Conservation (phyloP, 2,888 invertebrate species). For the Agrilus biguttatus region DNA sequence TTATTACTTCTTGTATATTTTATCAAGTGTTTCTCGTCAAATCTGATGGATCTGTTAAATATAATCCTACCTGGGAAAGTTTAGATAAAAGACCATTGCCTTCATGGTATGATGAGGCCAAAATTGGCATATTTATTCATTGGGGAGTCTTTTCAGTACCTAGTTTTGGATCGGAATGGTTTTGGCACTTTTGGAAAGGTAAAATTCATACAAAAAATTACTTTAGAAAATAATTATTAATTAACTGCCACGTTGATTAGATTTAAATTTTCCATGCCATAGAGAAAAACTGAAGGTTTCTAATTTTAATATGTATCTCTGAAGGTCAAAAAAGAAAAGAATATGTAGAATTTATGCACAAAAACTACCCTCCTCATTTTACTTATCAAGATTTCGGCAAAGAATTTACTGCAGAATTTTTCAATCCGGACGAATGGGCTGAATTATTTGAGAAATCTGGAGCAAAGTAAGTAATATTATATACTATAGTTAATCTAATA, state of each 20-base stretch:
- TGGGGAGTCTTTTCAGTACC: slow-evolving; percentile 92
- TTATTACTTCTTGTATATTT: no score
- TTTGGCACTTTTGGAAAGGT: slow-evolving; percentile 70
- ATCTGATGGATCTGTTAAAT: slow-evolving; percentile 35
- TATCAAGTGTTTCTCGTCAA: not conserved
- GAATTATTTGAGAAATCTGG: slow-evolving; percentile 64
- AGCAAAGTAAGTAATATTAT: slow-evolving; percentile 47
- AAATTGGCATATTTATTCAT: slow-evolving; percentile 85
- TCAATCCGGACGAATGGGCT: slow-evolving; percentile 67
- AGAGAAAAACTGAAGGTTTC: no score
- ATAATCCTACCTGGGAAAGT: slow-evolving; percentile 67
- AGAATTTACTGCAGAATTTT: slow-evolving; percentile 78
- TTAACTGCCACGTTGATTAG: no score
- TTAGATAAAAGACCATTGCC: slow-evolving; percentile 73
- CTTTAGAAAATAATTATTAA: no score
- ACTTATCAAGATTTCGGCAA: slow-evolving; percentile 79
- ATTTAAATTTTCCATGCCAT: no score
- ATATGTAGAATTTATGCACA: slow-evolving; percentile 50
- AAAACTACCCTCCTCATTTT: slow-evolving; percentile 67
- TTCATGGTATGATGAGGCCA: slow-evolving; percentile 77
- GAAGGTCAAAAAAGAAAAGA: slow-evolving; percentile 14
- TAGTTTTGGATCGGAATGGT: slow-evolving; percentile 71
- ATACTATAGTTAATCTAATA: no score
- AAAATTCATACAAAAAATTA: slow-evolving; percentile 8
- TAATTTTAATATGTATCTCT: no score